Conservation (phyloP, 1,140 invertebrate genomes). For the Eufriesea mexicana region DNA sequence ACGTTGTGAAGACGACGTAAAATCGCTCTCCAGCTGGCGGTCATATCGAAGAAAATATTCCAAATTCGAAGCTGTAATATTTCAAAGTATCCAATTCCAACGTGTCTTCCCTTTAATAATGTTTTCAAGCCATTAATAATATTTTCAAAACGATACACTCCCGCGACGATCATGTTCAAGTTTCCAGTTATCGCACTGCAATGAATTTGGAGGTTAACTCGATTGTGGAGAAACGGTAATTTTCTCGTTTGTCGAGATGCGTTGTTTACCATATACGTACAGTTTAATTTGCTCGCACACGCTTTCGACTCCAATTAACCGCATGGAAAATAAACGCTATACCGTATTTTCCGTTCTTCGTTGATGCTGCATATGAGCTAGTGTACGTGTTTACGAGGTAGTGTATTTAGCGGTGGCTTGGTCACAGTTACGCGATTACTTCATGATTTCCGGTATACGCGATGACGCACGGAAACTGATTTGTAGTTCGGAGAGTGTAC, state of each 20-base stretch:
- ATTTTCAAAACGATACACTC: too few species aligned
- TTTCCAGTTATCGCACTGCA: too few species aligned
- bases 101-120: not conserved
- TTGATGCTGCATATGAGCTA: not conserved
- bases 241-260: too few species aligned
- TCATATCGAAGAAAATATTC: not conserved
- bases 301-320: not conserved
- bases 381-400: too few species aligned
- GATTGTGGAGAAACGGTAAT: too few species aligned
- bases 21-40: not conserved
- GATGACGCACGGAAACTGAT: conserved; percentile 58
- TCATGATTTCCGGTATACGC: conserved; percentile 55
- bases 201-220: too few species aligned
- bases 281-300: too few species aligned
- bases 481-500: conserved; percentile 38
- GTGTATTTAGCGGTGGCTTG: conserved; percentile 6
- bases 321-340: not conserved
- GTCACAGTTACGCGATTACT: conserved; percentile 47
- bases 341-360: not conserved
- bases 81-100: not conserved
- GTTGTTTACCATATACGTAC: too few species aligned
- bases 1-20: not conserved
- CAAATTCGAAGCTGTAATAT: not conserved
- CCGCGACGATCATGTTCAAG: too few species aligned
- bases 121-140: not conserved